phyloP scores from a whole-genome alignment of 2,888 invertebrate species.

The Teinopalpus imperialis region DNA sequence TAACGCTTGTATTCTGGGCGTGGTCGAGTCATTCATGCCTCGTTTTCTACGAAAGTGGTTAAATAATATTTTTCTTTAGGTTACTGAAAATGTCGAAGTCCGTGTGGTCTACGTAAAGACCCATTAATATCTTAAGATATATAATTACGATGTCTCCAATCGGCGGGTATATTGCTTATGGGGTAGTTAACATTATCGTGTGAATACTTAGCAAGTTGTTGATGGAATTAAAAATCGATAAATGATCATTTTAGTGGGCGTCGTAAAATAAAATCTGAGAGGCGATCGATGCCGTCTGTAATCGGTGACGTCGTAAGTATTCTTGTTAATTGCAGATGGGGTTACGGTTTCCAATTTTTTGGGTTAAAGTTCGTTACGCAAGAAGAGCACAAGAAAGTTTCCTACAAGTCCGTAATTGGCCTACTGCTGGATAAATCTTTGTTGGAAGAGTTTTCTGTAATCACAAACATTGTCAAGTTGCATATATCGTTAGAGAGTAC shows the following conservation, averaged over 20 bases:
- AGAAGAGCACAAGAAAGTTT: too few species aligned
- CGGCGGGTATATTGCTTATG: neutral
- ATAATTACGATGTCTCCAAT: constrained; percentile 12
- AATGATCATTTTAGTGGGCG: constrained; percentile 15
- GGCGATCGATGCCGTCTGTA: constrained; percentile 9
- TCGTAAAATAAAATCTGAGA: constrained; percentile 9
- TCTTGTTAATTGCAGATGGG: constrained; percentile 13
- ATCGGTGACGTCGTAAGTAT: constrained; percentile 15
- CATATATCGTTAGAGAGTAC: too few species aligned
- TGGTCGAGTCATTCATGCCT: too few species aligned
- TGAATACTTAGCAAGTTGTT: constrained; percentile 8
- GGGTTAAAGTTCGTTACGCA: neutral
- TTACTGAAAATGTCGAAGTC: constrained; percentile 6
- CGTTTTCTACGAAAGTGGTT: constrained; percentile 13
- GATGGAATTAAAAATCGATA: constrained; percentile 22
- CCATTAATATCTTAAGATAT: constrained; percentile 11
- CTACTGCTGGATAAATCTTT: too few species aligned
- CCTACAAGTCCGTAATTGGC: too few species aligned
- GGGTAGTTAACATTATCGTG: constrained; percentile 5
- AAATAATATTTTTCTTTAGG: constrained; percentile 11
- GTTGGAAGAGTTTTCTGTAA: too few species aligned
- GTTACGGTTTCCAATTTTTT: neutral
- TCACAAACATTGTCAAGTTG: too few species aligned
- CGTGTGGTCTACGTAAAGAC: constrained; percentile 20
- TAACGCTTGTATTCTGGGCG: too few species aligned